Evolutionary conservation across 2,888 invertebrate species (phyloP), one percentile per base, ranked within the genome.

Genomic region (Perizoma affinitatum): DNA sequence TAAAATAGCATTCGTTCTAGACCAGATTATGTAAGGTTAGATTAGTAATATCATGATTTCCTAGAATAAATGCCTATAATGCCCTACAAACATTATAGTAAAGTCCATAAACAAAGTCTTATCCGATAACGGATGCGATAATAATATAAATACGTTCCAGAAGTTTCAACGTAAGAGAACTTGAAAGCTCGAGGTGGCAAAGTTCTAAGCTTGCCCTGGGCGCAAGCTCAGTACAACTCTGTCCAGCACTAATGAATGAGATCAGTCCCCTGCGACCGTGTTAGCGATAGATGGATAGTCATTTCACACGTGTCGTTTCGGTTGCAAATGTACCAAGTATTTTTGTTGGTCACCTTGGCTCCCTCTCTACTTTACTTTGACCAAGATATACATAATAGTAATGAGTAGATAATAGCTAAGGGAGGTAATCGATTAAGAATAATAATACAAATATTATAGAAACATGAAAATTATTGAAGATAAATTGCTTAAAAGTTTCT

Each of bases 251-350:
- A 58, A 49, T 58, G 34, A 44, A 44, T 48, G 40, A 43, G 52
- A 53, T 53, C 44, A 53, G 48, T 53, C 48, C 44, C 11, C 54
- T 50, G 54, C 11, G 46, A 36, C 42, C 44, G 46, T 50, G 46
- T 57, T 54, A 61, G 42, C 54, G 50, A 57, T 48, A 56, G 48
- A 56, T 42, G 53, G 49, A 46, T 33, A 45, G 36, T 10, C 33
- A 48, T 55, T 51, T 52, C 43, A 49, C 44, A 55, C 36, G 52
- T 41, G 38, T 42, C 41, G 11, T 49, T 35, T 38, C 48, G 38
- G 22, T 34, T 51, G 35, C 57, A 57, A 22, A 22, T 1, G 22
- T 51, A 51, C 46, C 46, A 41, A 45, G 35, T 41, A 38, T 50
- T 43, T 11, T 43, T 36, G 48, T 48, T 8, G 11, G 40, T 56